Conservation (phyloP, 2,888 invertebrate species). For the Diploptera punctata region DNA sequence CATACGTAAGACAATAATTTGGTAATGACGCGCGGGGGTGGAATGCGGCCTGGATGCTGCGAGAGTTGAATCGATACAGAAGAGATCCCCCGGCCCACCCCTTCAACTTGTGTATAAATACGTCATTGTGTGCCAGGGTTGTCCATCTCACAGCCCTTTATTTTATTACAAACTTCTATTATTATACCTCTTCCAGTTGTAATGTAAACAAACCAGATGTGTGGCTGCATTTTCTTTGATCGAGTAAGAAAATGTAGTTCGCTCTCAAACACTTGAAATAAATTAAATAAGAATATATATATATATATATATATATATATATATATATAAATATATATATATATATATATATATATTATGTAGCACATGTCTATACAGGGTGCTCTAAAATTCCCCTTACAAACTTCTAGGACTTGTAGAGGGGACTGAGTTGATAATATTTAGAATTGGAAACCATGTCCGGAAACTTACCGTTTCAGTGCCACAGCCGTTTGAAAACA, state of each 20-base stretch:
- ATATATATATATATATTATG: background rate
- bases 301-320: background rate
- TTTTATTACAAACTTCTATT: background rate
- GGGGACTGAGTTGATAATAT: too few relatives aligned
- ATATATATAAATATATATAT: background rate
- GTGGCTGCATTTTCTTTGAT: too few relatives aligned
- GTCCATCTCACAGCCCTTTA: background rate
- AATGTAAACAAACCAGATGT: background rate
- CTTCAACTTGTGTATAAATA: background rate
- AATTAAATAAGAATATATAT: background rate
- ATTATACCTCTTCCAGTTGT: background rate
- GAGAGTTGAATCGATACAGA: slow-evolving; percentile 10
- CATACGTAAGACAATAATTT: too few relatives aligned
- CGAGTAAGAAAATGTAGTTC: too few relatives aligned
- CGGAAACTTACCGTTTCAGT: too few relatives aligned
- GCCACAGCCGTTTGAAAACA: too few relatives aligned
- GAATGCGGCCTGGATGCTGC: background rate
- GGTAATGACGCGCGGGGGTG: background rate
- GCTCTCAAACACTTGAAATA: too few relatives aligned
- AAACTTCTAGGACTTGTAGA: too few relatives aligned
- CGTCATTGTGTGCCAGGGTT: background rate
- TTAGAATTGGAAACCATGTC: too few relatives aligned
- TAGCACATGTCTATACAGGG: too few relatives aligned
- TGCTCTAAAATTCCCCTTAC: too few relatives aligned
- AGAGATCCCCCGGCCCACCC: background rate